Conservation (phyloP, 2,888 invertebrate genomes). For the Blomia tropicalis region DNA sequence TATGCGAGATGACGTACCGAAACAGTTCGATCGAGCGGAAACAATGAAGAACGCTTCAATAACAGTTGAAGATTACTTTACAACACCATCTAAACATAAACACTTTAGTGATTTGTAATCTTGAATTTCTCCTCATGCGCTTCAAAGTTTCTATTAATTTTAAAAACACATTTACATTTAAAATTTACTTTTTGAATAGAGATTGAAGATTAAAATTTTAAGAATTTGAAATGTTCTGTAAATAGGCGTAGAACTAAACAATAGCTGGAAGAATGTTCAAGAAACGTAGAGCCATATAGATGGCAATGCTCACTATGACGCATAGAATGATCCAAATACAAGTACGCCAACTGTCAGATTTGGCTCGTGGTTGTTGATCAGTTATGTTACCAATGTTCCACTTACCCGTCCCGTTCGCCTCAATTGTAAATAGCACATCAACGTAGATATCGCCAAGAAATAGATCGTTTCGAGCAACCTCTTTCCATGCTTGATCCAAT, state of each 20-base stretch:
- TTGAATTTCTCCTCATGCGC: no score
- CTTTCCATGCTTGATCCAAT: neutral
- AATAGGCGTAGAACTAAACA: no score
- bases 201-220: no score
- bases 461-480: neutral
- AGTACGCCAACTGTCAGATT: neutral
- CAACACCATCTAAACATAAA: constrained; percentile 7
- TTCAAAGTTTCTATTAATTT: no score
- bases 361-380: neutral
- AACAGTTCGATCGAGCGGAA: neutral
- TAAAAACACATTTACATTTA: neutral
- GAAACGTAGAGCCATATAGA: neutral
- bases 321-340: neutral
- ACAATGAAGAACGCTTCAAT: neutral
- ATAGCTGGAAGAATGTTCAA: neutral
- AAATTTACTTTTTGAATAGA: neutral
- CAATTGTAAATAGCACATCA: neutral
- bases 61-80: constrained; percentile 11
- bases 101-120: constrained; percentile 5
- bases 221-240: no score
- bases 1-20: neutral
- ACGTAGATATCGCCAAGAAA: neutral
- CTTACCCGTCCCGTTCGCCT: neutral
- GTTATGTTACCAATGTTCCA: neutral
- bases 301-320: neutral